Evolutionary conservation across 2,888 invertebrate genomes (phyloP), one percentile per base, ranked within the genome.

Genomic region (Pilophorus perplexus): DNA sequence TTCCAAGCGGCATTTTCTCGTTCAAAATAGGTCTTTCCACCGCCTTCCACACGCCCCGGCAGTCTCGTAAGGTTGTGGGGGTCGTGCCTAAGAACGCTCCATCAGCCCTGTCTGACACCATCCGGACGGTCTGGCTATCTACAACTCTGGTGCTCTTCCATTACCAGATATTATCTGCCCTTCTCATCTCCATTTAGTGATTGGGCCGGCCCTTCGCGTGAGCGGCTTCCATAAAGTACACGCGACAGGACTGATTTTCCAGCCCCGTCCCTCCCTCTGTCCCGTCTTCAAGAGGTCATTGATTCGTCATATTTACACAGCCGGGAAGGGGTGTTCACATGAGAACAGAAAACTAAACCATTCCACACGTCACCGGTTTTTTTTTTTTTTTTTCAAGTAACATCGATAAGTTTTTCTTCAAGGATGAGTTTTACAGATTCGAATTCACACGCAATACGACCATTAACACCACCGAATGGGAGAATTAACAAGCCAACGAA

Each of bases 161-260:
- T 55, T 55, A 55, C 55, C 55, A 10, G 55, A 38, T 55, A 55
- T 55, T 55, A 55, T 55, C 55, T 38, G n/a, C 55, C 37, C 37
- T 55, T 20, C 55, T 38, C 38, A 22, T 55, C 55, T 55, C 55
- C 55, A 55, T 55, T 55, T 55, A 55, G 55, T 55, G 55, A 55
- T 55, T 55, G 55, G 55, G 55, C 33, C 25, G 14, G 55, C 4
- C 55, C 55, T 22, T 55, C 38, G 55, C 55, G 55, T 55, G 55
- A 25, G 28, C 27, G 25, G 27, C 3, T 4, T 28, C 52, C 52
- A 52, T 52, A 52, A 50, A 52, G 28, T 16, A 28, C 52, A 52
- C 52, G 28, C 52, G 52, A 52, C 16, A 52, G 50, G 27, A 50
- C 12, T 50, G 50, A 50, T 50, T 50, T 33, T 33, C 33, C 12